phyloP scores from a whole-genome alignment of 2,113 vertebrate genomes.

The Trichomycterus rosablanca region DNA sequence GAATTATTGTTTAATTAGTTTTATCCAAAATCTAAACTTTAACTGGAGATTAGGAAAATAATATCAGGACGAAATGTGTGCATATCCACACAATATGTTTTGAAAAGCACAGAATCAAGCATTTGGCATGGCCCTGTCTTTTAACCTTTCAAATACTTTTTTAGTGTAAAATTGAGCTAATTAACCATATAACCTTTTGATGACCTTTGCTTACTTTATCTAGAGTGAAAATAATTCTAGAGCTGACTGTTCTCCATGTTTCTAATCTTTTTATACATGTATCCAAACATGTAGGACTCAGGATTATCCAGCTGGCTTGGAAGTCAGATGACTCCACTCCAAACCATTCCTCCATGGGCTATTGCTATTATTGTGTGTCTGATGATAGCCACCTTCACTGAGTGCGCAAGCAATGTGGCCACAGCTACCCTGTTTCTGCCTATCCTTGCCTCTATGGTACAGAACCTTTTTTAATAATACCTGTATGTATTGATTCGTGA shows the following conservation, averaged over 20 bases:
- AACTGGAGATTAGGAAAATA: too few species aligned
- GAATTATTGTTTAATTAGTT: too few species aligned
- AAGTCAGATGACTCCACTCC: conserved; percentile 79
- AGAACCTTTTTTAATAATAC: conserved; percentile 3
- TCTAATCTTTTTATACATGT: conserved; percentile 13
- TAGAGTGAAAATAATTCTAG: too few species aligned
- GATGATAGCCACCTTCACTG: conserved; percentile 77
- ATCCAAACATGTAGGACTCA: conserved; percentile 18
- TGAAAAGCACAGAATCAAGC: too few species aligned
- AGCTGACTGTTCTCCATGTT: too few species aligned
- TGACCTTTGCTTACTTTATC: too few species aligned
- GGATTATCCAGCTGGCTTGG: conserved; percentile 86
- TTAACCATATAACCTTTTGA: too few species aligned
- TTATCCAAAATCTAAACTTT: too few species aligned
- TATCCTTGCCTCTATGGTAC: conserved; percentile 91
- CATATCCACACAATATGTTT: background rate
- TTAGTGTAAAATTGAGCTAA: too few species aligned
- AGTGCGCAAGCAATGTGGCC: conserved; percentile 90
- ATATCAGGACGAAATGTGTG: too few species aligned
- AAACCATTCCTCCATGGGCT: conserved; percentile 71
- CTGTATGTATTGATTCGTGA: background rate
- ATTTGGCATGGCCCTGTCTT: too few species aligned
- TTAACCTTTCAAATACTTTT: too few species aligned
- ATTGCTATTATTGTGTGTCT: conserved; percentile 76
- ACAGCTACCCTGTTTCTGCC: conserved; percentile 92